Base-by-base conservation (phyloP, 2,797 vertebrate species). In the Chaenodraco wilsoni region DNA sequence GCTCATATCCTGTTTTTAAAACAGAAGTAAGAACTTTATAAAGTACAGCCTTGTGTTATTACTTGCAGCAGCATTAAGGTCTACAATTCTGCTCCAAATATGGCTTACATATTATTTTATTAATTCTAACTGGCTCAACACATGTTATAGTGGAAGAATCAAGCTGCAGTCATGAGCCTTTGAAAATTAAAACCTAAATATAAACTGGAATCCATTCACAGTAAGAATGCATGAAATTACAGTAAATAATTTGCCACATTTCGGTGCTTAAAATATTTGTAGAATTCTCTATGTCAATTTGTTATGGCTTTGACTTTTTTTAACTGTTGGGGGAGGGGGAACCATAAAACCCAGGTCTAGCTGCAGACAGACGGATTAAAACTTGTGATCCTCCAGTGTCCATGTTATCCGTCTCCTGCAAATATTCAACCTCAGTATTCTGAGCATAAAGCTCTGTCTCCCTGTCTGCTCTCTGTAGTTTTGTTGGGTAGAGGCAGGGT, bases 311-410 rank as follows among this genome's bases (percentile, higher is more conserved):
- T 52, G 8, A 74, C 69, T 23, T 23, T 23, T 23, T 23, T 2
- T 23, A 64, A 44, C 31, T 45, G 14, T 3, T 27, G 19, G 17
- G 9, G 16, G 14, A 54, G 15, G 51, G 33, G 33, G 7, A 37
- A 37, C 33, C 33, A 46, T 54, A 43, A 79, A 76, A 69, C n/a
- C 58, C 37, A 65, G 74, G 12, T 46, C 10, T 11, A 50, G 48
- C 65, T 50, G 52, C 59, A 64, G 66, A 65, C 37, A 51, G 21
- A 65, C 31, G 67, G 41, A 80, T 80, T 60, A 19, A 69, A 72
- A 76, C 60, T 65, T 72, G 31, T 58, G 40, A 84, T 75, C 56
- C 27, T 70, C 33, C 51, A 37, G 54, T 33, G 54, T 31, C 52
- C 51, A 49, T 73, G 63, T 81, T 57, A 59, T 63, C 37, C 3